Conservation (phyloP, 2,888 invertebrate species). For the Carterocephalus palaemon region DNA sequence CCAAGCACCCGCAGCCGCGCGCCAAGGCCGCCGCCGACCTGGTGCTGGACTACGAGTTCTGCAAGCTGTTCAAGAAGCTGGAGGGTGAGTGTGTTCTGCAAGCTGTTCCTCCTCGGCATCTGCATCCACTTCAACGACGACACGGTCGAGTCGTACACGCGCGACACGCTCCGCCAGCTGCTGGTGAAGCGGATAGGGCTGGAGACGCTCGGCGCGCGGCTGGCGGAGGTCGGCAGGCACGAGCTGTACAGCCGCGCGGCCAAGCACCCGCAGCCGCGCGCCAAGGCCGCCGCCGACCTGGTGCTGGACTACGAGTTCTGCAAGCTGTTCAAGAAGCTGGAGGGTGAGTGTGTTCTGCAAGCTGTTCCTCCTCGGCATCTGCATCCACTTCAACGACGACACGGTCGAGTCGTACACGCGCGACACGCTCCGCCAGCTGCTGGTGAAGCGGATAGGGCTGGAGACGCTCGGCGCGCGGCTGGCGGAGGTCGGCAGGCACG, state of each 20-base stretch:
- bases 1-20: constrained; percentile 94
- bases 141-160: constrained; percentile 85
- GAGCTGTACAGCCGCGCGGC: constrained; percentile 95
- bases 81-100: constrained; percentile 81
- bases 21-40: constrained; percentile 87
- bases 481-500: constrained; percentile 91
- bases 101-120: constrained; percentile 93
- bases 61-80: constrained; percentile 90
- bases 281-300: constrained; percentile 86
- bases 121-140: constrained; percentile 95
- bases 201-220: constrained; percentile 91
- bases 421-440: constrained; percentile 83
- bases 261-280: constrained; percentile 94
- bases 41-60: constrained; percentile 96
- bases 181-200: constrained; percentile 91
- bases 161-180: constrained; percentile 84
- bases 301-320: constrained; percentile 97
- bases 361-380: constrained; percentile 94
- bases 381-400: constrained; percentile 93
- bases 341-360: constrained; percentile 79
- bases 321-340: constrained; percentile 89
- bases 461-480: constrained; percentile 93
- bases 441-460: constrained; percentile 90
- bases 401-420: constrained; percentile 86
- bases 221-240: constrained; percentile 91